These are phyloP conservation scores for Stegodyphus mimosarum DNA, from an alignment of 1,140 invertebrate species.

Conservation along the genomic window DNA sequence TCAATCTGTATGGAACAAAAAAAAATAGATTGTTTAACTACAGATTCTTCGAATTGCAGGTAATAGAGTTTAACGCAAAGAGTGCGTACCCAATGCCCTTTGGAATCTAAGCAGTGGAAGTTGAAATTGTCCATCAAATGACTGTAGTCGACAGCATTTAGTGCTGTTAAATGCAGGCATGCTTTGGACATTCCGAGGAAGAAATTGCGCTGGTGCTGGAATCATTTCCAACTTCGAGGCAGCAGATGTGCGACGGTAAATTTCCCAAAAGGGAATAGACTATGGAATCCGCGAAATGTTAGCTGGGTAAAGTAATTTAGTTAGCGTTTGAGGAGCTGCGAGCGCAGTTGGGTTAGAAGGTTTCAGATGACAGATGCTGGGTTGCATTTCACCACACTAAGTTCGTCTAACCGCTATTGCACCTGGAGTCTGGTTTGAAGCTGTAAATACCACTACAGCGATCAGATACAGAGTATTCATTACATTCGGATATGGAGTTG, in stretches of 20 bases:
- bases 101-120: too few relatives aligned
- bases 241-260: slow-evolving; percentile 6
- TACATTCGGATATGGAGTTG: neutral
- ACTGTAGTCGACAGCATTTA: too few relatives aligned
- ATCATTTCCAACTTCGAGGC: neutral
- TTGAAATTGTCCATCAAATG: too few relatives aligned
- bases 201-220: slow-evolving; percentile 18
- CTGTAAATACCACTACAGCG: neutral
- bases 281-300: slow-evolving; percentile 13
- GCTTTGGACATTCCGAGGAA: neutral
- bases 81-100: too few relatives aligned
- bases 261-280: slow-evolving; percentile 6
- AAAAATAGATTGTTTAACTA: too few relatives aligned
- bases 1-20: too few relatives aligned
- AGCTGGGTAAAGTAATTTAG: slow-evolving; percentile 34
- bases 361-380: slow-evolving; percentile 2
- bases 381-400: neutral
- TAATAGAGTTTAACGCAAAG: too few relatives aligned
- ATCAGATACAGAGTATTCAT: neutral
- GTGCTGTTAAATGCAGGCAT: too few relatives aligned
- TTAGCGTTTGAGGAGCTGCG: slow-evolving; percentile 19
- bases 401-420: neutral
- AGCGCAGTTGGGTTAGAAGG: neutral
- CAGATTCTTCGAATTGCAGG: too few relatives aligned
- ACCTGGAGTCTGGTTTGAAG: slow-evolving; percentile 9